These are phyloP conservation scores for Melanotaenia nigrans DNA, from an alignment of 2,797 vertebrate species.

Conservation along the genomic window DNA sequence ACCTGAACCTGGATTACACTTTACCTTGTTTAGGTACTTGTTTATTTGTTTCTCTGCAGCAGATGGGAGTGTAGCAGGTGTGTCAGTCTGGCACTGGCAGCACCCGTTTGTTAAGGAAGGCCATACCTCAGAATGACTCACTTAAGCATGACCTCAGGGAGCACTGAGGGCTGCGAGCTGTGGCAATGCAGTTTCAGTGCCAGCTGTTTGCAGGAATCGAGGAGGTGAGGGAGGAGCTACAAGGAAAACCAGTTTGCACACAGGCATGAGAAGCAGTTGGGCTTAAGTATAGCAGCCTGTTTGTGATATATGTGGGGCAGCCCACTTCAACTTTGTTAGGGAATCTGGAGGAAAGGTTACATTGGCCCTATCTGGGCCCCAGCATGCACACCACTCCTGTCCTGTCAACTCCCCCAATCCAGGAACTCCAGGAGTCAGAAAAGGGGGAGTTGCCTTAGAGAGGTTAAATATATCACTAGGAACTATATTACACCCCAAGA, in stretches of 20 bases:
- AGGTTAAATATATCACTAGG: slow-evolving; percentile 77
- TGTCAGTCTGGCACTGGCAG: slow-evolving; percentile 40
- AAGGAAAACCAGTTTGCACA: slow-evolving; percentile 53
- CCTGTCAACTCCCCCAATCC: slow-evolving; percentile 59
- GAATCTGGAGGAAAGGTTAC: slow-evolving; percentile 87
- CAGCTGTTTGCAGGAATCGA: slow-evolving; percentile 52
- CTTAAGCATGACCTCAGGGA: slow-evolving; percentile 72
- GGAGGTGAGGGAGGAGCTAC: slow-evolving; percentile 55
- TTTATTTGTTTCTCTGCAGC: slow-evolving; percentile 32
- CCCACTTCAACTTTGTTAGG: slow-evolving; percentile 67
- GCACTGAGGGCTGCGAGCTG: slow-evolving; percentile 48
- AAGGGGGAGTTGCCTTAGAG: slow-evolving; percentile 57
- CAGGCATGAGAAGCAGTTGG: slow-evolving; percentile 66
- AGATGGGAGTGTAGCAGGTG: slow-evolving; percentile 59
- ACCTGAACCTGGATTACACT: neutral
- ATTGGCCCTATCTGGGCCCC: slow-evolving; percentile 72
- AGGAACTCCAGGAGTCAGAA: slow-evolving; percentile 60
- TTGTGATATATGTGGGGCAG: slow-evolving; percentile 78
- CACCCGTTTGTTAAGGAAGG: slow-evolving; percentile 37
- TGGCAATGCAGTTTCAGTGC: slow-evolving; percentile 43
- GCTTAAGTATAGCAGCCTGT: slow-evolving; percentile 65
- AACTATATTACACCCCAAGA: slow-evolving; percentile 53
- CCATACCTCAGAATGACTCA: slow-evolving; percentile 67
- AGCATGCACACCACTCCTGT: slow-evolving; percentile 60
- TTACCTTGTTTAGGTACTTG: slow-evolving; percentile 13